Conservation (phyloP, 2,113 vertebrate species). For the Murina feae region DNA sequence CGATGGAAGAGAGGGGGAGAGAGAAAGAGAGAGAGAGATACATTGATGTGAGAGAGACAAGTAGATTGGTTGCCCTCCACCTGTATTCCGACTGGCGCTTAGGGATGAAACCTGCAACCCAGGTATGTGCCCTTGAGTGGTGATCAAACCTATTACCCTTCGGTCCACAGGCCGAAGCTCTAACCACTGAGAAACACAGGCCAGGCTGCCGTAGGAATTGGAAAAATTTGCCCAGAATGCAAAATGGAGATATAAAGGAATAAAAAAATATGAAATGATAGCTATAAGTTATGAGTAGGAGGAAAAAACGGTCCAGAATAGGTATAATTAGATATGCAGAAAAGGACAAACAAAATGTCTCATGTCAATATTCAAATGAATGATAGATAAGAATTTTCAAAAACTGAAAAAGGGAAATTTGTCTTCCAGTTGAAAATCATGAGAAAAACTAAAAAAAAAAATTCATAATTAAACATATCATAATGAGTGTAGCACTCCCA, state of each 20-base stretch:
- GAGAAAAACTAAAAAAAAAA: neutral
- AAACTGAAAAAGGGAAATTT: neutral
- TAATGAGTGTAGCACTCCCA: neutral
- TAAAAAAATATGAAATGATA: neutral
- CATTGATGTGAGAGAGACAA: too few species aligned
- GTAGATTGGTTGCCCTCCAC: too few species aligned
- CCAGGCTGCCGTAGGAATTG: neutral
- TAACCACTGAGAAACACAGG: too few species aligned
- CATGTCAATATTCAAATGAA: neutral
- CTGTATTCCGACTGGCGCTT: too few species aligned
- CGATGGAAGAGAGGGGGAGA: too few species aligned
- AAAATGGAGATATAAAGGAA: neutral
- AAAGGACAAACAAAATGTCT: neutral
- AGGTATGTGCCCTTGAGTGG: too few species aligned
- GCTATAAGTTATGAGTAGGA: neutral
- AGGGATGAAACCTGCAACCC: too few species aligned
- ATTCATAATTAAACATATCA: neutral
- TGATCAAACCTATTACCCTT: too few species aligned
- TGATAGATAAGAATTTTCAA: neutral
- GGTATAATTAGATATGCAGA: neutral
- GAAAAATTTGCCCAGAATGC: neutral
- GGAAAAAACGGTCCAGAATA: neutral
- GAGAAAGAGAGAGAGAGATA: too few species aligned
- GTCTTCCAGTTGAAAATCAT: neutral
- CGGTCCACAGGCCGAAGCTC: too few species aligned